Base-by-base conservation (phyloP, 2,888 invertebrate species). In the Lydus trimaculatus region DNA sequence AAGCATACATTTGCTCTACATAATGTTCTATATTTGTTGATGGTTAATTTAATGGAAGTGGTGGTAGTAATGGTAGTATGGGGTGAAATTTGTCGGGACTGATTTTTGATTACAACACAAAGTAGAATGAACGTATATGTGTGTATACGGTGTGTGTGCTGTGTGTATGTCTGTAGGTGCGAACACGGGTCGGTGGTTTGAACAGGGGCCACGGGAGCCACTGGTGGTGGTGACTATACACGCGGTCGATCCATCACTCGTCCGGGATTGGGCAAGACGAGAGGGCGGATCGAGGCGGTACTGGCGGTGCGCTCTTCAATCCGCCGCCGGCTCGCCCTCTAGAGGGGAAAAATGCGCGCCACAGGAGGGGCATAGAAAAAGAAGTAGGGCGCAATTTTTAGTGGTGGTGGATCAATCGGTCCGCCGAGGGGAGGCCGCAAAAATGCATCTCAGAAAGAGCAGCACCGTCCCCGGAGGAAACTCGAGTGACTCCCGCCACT, bases 321-420 rank as follows among this genome's bases (percentile, higher is more conserved):
- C 81, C 81, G 81, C 82, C 80, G 82, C 75, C 84, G 85, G 84
- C 86, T 83, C 86, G 86, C 85, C 86, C 84, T 81, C 81, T 84
- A 84, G 86, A 85, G 87, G 87, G 86, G 87, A 87, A 87, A 87
- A 87, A 83, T 81, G 80, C 81, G 70, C 68, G 71, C 76, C 78
- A 77, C 76, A 81, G 83, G 83, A 80, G 79, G 81, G 82, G 81
- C 76, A 74, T 78, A 78, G 81, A 82, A 84, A 86, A 84, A 85
- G 84, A 85, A 84, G 83, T 84, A 85, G 85, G 85, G 85, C 83
- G 83, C 83, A 78, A 84, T 85, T 85, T 85, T 85, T 85, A 85
- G 85, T 84, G 84, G 85, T 83, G 84, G 85, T 84, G 85, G 84
- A 82, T 82, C 81, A 82, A 83, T 83, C 82, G 82, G 81, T 81